Conservation (phyloP, 1,140 invertebrate species). For the Drosophila sproati region DNA sequence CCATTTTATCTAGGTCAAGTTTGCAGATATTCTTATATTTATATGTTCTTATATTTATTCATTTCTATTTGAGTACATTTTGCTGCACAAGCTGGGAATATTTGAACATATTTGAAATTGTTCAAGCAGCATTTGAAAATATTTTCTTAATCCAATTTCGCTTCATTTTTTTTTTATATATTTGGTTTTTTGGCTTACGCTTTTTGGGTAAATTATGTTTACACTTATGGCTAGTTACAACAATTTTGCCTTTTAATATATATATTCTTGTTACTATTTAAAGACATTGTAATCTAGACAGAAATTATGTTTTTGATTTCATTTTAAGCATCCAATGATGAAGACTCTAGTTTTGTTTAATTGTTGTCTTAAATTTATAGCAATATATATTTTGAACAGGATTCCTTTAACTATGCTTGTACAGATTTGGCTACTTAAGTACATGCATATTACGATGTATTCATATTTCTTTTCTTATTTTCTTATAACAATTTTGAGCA, state of each 20-base stretch:
- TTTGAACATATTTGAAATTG: not conserved
- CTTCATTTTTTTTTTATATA: no score
- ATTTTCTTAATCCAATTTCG: no score
- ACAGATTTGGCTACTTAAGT: constrained; percentile 64
- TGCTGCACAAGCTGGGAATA: not conserved
- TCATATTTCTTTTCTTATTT: constrained; percentile 7
- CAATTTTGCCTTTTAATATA: constrained; percentile 6
- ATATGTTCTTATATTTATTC: not conserved
- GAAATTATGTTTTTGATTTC: constrained; percentile 28
- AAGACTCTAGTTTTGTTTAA: constrained; percentile 14
- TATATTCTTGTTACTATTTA: constrained; percentile 5
- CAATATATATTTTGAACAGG: constrained; percentile 2
- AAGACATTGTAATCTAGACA: constrained; percentile 7
- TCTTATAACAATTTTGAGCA: constrained; percentile 62
- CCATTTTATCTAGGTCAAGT: not conserved
- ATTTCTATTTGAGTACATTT: not conserved
- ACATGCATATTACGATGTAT: constrained; percentile 13
- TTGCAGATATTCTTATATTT: not conserved
- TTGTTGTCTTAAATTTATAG: not conserved
- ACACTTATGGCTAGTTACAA: constrained; percentile 14
- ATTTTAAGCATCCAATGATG: constrained; percentile 10
- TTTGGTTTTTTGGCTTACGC: constrained; percentile 7
- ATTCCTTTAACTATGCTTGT: constrained; percentile 28
- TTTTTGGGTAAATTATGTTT: no score
- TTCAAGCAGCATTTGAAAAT: no score